Base-by-base conservation (phyloP, 2,888 invertebrate genomes). In the Heteropelma amictum region DNA sequence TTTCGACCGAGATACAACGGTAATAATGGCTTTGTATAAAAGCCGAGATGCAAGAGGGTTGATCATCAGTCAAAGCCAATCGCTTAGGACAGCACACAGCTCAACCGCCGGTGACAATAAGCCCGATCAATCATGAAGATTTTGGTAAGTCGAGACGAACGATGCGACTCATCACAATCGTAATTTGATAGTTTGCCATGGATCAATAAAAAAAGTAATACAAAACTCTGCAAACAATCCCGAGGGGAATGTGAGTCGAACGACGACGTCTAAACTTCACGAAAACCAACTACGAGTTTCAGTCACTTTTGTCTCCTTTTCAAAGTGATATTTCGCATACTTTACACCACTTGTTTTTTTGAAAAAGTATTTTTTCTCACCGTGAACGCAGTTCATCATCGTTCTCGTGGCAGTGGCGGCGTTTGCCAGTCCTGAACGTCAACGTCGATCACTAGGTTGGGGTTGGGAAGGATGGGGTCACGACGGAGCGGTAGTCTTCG, bases 361-460 rank as follows among this genome's bases (percentile, higher is more conserved):
- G n/a, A n/a, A n/a, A n/a, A n/a, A n/a, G n/a, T n/a, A 12, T n/a
- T 35, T 17, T 10, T 14, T 6, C 10, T 21, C 6, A 1, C 49
- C 2, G 7, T 63, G n/a, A 35, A 51, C 28, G 26, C 58, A 84
- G 83, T 67, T 83, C 47, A 42, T 82, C 40, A 58, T 84, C 38
- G 79, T 77, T 42, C 72, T 76, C 56, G 77, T 80, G 10, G 49
- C 80, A 72, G 81, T 80, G 19, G 71, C 79, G 14, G 80, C 67
- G n/a, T 77, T 79, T n/a, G 84, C 80, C 21, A 74, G 28, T 42
- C 81, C 83, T 0, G 81, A 83, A 23, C 82, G 83, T 33, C 78
- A 83, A 49, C 81, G 84, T 74, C 84, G 84, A 38, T 83, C 84
- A n/a, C 61, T 83, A 4, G 76, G 77, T 12, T 77, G 65, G 72